Evolutionary conservation across 2,113 vertebrate species (phyloP).

Genomic region (Mormoops blainvillei): DNA sequence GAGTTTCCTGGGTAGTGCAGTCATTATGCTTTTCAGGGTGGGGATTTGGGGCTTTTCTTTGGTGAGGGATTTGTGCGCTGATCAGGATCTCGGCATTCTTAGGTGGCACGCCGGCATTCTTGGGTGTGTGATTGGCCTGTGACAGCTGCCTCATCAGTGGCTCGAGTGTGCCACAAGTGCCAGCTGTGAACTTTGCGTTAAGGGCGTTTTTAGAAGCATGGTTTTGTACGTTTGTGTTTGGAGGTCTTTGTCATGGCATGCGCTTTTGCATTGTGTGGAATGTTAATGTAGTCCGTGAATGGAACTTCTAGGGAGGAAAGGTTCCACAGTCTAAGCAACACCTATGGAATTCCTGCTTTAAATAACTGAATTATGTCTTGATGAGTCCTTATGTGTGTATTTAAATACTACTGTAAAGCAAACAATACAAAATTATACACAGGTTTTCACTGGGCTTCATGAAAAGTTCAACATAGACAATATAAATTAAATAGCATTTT

Average conservation of each 20-base stretch:
- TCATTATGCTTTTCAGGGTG: slow-evolving; percentile 21
- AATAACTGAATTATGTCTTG: neutral
- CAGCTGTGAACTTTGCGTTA: neutral
- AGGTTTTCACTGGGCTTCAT: neutral
- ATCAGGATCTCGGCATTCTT: neutral
- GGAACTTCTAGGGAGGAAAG: neutral
- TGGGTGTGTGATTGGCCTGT: slow-evolving; percentile 22
- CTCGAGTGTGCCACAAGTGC: slow-evolving; percentile 72
- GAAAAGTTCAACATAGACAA: neutral
- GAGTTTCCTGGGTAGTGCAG: neutral
- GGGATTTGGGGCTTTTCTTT: slow-evolving; percentile 13
- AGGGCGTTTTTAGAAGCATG: neutral
- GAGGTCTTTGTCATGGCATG: slow-evolving; percentile 58
- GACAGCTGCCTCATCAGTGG: slow-evolving; percentile 49
- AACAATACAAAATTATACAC: neutral
- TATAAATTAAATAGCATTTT: neutral
- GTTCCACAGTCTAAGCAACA: neutral
- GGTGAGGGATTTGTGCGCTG: neutral
- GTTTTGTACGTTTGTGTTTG: slow-evolving; percentile 33
- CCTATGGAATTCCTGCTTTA: neutral
- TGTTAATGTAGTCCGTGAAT: neutral
- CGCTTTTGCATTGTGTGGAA: neutral
- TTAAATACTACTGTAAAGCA: neutral
- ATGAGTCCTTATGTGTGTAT: neutral
- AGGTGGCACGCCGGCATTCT: slow-evolving; percentile 27